Conservation (phyloP, 2,888 invertebrate genomes). For the Platynereis dumerilii region DNA sequence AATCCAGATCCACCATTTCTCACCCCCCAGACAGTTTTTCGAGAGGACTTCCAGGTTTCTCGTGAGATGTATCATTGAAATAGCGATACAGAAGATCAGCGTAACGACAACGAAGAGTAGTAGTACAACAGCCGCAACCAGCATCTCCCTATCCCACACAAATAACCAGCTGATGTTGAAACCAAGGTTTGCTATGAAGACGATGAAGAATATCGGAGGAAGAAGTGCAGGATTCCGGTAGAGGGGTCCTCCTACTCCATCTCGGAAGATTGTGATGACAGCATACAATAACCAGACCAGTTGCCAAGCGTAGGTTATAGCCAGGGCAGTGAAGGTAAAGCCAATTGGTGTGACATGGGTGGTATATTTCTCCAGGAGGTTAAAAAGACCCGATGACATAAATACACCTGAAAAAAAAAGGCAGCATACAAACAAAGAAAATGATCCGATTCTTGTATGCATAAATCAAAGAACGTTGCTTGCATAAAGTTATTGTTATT, state of each 20-base stretch:
- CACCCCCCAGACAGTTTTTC: slow-evolving; percentile 23
- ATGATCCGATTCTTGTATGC: too few relatives aligned
- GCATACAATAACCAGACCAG: not conserved
- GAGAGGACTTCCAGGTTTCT: slow-evolving; percentile 5
- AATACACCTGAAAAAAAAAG: too few relatives aligned
- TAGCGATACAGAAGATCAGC: slow-evolving; percentile 35
- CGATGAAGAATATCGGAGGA: not conserved
- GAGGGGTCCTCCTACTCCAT: not conserved
- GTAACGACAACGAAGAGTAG: slow-evolving; percentile 43
- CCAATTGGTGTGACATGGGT: too few relatives aligned
- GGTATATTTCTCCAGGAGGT: too few relatives aligned
- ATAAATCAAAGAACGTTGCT: too few relatives aligned
- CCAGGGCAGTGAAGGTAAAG: too few relatives aligned
- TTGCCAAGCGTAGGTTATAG: too few relatives aligned
- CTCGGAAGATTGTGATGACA: not conserved
- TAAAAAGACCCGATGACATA: too few relatives aligned
- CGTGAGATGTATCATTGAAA: too few relatives aligned
- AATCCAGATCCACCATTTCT: slow-evolving; percentile 47
- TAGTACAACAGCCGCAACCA: slow-evolving; percentile 15
- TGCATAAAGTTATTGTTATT: too few relatives aligned
- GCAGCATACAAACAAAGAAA: too few relatives aligned
- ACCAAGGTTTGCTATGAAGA: slow-evolving; percentile 35
- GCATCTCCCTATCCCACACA: slow-evolving; percentile 40
- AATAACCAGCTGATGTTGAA: slow-evolving; percentile 49
- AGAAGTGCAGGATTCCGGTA: not conserved